These are phyloP conservation scores for Ruditapes philippinarum DNA, from an alignment of 1,140 invertebrate species.

Conservation along the genomic window DNA sequence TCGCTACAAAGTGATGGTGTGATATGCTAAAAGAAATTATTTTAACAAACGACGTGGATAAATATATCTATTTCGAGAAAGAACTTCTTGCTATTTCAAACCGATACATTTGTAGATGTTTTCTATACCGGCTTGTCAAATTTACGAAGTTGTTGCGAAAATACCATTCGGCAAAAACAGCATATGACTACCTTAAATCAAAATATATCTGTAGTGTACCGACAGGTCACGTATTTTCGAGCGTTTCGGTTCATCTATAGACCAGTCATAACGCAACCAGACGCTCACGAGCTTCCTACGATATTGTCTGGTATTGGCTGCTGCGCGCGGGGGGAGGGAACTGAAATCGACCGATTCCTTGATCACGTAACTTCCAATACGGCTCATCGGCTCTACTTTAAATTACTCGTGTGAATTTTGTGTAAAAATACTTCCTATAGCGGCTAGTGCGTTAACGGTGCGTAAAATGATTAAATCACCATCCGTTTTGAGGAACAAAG, in stretches of 20 bases:
- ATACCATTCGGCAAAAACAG: no score
- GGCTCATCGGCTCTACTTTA: background rate
- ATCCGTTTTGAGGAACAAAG: background rate
- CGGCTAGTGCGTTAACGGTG: slow-evolving; percentile 7
- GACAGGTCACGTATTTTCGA: slow-evolving; percentile 23
- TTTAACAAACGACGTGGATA: no score
- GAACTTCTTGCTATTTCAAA: no score
- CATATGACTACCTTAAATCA: slow-evolving; percentile 18
- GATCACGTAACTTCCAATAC: slow-evolving; percentile 48
- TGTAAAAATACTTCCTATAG: slow-evolving; percentile 23
- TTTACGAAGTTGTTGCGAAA: no score
- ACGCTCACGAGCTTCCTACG: slow-evolving; percentile 12
- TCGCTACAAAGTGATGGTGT: no score
- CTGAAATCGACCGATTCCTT: slow-evolving; percentile 12
- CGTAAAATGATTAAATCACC: slow-evolving; percentile 13
- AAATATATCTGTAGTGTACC: background rate
- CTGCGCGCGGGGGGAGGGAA: slow-evolving; percentile 5
- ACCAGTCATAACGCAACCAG: slow-evolving; percentile 25
- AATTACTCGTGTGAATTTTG: slow-evolving; percentile 43
- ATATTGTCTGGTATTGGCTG: slow-evolving; percentile 36
- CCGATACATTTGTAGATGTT: no score
- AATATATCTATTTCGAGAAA: no score
- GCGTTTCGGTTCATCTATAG: slow-evolving; percentile 33
- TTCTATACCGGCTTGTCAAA: no score
- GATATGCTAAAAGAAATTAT: no score